phyloP scores from a whole-genome alignment of 2,113 vertebrate genomes.

The Rostratula benghalensis region DNA sequence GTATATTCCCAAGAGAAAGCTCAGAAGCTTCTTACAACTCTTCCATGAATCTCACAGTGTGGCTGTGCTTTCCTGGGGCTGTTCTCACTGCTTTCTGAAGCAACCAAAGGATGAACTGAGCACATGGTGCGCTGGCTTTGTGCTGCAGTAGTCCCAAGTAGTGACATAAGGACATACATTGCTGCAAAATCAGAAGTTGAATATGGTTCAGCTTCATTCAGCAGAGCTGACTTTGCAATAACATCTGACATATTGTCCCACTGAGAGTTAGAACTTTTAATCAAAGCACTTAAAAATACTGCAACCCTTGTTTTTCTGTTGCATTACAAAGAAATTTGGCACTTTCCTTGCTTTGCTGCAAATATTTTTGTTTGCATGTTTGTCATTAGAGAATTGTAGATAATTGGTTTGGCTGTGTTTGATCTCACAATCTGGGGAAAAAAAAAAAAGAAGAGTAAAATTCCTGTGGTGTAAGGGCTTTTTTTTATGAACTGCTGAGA shows the following conservation, averaged over 20 bases:
- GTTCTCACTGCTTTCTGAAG: background rate
- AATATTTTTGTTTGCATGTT: conserved; percentile 17
- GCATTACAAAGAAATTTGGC: background rate
- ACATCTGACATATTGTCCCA: background rate
- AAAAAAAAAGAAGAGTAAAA: background rate
- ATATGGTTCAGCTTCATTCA: background rate
- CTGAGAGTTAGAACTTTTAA: background rate
- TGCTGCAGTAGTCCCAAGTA: background rate
- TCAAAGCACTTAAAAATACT: background rate
- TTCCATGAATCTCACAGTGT: background rate
- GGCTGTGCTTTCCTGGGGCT: background rate
- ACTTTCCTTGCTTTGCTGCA: background rate
- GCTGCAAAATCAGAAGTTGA: background rate
- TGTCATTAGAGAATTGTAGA: background rate
- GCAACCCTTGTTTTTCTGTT: background rate
- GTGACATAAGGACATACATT: background rate
- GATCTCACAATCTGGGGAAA: background rate
- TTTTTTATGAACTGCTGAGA: conserved; percentile 23
- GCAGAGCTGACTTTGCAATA: background rate
- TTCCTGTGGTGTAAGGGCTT: background rate
- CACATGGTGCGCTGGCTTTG: background rate
- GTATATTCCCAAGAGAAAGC: background rate
- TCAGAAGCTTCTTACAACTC: background rate
- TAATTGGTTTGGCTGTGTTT: conserved; percentile 33
- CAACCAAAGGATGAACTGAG: background rate